Evolutionary conservation across 1,140 invertebrate species (phyloP).

Genomic region (Tyrophagus putrescentiae): DNA sequence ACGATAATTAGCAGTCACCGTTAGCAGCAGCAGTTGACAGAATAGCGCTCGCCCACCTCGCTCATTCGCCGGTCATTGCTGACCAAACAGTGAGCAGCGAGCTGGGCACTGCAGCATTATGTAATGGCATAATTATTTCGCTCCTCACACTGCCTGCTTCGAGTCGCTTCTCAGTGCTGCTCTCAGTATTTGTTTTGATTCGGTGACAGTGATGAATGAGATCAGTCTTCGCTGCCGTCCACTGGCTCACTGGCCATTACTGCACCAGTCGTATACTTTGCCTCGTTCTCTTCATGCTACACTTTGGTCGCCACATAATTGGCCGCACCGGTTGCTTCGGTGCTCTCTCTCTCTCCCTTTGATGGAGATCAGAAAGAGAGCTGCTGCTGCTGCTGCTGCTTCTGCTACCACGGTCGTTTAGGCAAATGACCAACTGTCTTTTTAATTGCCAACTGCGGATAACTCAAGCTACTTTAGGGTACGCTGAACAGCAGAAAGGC

Average conservation of each 20-base stretch:
- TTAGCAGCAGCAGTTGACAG: neutral
- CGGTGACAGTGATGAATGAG: conserved; percentile 16
- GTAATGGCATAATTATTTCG: conserved; percentile 14
- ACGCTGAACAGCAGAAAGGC: too few species aligned
- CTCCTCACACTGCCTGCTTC: neutral
- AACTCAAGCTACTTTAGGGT: too few species aligned
- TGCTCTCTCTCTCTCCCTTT: neutral
- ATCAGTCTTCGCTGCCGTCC: too few species aligned
- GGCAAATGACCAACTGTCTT: too few species aligned
- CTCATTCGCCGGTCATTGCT: too few species aligned
- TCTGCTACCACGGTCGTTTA: too few species aligned
- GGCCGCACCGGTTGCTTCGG: conserved; percentile 12
- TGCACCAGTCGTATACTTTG: neutral
- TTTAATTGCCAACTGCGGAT: too few species aligned
- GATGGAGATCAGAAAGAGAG: neutral
- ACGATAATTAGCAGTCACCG: neutral
- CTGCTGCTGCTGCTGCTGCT: too few species aligned
- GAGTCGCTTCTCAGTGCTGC: too few species aligned
- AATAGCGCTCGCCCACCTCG: neutral
- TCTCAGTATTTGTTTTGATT: conserved; percentile 20
- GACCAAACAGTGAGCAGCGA: too few species aligned
- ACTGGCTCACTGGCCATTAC: neutral
- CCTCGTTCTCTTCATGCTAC: neutral
- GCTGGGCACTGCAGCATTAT: neutral
- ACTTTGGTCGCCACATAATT: neutral